Conservation (phyloP, 2,113 vertebrate species). For the Panthera tigris region DNA sequence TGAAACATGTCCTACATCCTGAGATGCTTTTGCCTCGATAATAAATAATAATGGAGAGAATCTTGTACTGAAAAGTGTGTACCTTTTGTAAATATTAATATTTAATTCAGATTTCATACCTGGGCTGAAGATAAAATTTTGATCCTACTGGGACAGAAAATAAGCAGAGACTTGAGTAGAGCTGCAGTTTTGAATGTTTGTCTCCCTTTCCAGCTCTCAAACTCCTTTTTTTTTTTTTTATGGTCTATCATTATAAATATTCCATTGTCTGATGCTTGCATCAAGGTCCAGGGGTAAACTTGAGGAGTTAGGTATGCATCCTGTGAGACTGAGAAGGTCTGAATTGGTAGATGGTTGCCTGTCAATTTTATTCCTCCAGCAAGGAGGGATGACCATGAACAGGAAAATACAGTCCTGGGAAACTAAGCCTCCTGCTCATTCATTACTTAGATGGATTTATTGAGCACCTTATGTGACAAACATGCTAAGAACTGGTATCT, state of each 20-base stretch:
- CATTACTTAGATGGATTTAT: not conserved
- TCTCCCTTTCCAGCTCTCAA: not conserved
- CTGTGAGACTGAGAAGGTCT: not conserved
- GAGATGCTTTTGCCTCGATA: slow-evolving; percentile 12
- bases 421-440: not conserved
- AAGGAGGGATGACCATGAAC: not conserved
- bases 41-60: not conserved
- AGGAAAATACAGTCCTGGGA: not conserved
- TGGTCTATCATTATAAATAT: not conserved
- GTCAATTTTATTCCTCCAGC: not conserved
- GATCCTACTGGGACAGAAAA: not conserved
- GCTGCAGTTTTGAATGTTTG: not conserved
- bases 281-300: not conserved
- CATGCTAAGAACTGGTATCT: not conserved
- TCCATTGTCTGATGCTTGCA: not conserved
- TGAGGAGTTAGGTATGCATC: not conserved
- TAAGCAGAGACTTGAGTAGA: not conserved
- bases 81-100: not conserved
- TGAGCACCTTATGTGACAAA: not conserved
- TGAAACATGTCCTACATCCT: not conserved
- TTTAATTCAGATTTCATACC: not conserved
- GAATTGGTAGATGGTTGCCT: not conserved
- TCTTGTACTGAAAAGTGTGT: not conserved
- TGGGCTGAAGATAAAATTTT: slow-evolving; percentile 9
- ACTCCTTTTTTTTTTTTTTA: not conserved